Evolutionary conservation across 2,797 vertebrate genomes (phyloP).

Genomic region (Lophotriccus pileatus): DNA sequence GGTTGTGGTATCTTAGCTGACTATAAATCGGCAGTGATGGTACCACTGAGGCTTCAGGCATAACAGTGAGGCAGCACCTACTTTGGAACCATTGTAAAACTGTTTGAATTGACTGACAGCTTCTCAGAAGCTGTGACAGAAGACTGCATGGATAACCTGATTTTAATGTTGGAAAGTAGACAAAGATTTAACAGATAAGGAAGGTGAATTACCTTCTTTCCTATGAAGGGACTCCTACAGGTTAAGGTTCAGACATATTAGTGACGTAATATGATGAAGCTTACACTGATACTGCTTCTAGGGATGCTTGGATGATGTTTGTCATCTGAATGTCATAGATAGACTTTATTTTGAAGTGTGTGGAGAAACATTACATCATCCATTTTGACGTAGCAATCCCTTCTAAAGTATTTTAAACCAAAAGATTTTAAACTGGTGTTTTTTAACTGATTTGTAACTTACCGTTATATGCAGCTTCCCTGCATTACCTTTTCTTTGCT

Average conservation of each 20-base stretch:
- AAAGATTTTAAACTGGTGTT: not conserved
- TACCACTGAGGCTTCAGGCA: not conserved
- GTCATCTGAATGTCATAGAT: not conserved
- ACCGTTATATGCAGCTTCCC: not conserved
- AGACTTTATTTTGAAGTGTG: not conserved
- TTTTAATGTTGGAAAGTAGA: not conserved
- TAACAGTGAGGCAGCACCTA: not conserved
- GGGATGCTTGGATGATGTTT: not conserved
- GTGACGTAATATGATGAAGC: not conserved
- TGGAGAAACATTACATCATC: not conserved
- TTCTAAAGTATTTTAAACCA: not conserved
- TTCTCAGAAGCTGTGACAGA: not conserved
- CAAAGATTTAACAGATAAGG: not conserved
- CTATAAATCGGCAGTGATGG: not conserved
- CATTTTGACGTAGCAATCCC: not conserved
- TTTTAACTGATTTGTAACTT: not conserved
- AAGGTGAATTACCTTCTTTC: not conserved
- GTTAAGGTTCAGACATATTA: constrained; percentile 30
- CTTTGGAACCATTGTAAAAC: not conserved
- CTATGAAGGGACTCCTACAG: not conserved
- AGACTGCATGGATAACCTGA: not conserved
- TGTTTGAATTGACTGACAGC: not conserved
- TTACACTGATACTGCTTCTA: not conserved
- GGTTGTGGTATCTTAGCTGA: not conserved
- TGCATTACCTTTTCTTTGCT: constrained; percentile 22